These are phyloP conservation scores for Yponomeuta plumbellus DNA, from an alignment of 2,888 invertebrate genomes.

Conservation along the genomic window DNA sequence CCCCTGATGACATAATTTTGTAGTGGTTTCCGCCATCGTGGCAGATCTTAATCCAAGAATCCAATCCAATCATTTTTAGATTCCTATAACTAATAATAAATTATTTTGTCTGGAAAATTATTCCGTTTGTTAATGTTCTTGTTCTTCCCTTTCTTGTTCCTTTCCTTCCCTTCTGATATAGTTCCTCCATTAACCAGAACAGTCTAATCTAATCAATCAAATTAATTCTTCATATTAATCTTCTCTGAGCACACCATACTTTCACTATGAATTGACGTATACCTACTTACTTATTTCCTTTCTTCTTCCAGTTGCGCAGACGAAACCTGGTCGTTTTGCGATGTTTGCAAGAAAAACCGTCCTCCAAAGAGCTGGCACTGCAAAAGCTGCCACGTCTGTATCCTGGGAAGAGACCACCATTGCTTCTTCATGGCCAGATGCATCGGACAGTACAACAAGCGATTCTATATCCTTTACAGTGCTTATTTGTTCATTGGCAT, in stretches of 20 bases:
- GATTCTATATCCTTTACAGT: constrained; percentile 86
- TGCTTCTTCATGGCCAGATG: constrained; percentile 90
- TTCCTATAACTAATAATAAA: too few relatives aligned
- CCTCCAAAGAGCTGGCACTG: constrained; percentile 93
- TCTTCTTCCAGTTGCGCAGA: neutral
- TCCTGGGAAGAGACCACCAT: constrained; percentile 88
- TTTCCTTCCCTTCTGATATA: too few relatives aligned
- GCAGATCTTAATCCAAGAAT: too few relatives aligned
- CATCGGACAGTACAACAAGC: constrained; percentile 86
- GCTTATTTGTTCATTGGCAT: constrained; percentile 81
- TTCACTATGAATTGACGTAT: neutral
- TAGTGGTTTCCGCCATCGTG: too few relatives aligned
- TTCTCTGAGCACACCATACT: neutral
- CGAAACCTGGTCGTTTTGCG: constrained; percentile 82
- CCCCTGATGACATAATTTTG: too few relatives aligned
- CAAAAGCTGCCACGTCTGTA: constrained; percentile 84
- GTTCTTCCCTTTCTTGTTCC: too few relatives aligned
- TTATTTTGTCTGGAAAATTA: too few relatives aligned
- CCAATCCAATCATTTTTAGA: too few relatives aligned
- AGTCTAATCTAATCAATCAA: too few relatives aligned
- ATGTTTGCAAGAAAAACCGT: constrained; percentile 80
- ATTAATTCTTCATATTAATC: too few relatives aligned
- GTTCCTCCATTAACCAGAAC: too few relatives aligned
- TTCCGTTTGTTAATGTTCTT: too few relatives aligned
- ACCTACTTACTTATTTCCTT: neutral